Conservation (phyloP, 2,113 vertebrate species). For the Callochromis pleurospilus region DNA sequence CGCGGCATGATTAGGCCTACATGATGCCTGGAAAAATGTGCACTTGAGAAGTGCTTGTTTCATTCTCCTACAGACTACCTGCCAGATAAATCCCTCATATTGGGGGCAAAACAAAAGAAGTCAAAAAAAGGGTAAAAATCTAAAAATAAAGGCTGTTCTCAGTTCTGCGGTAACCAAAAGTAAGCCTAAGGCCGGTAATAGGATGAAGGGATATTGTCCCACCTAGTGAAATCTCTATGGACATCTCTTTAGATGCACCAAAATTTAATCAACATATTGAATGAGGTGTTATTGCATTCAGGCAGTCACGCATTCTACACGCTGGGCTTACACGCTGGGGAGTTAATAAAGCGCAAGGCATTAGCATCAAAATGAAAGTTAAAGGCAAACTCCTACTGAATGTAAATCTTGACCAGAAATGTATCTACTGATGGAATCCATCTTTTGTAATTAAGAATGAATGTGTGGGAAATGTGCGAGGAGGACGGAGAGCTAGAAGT, state of each 20-base stretch:
- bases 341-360: slow-evolving; percentile 34
- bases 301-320: slow-evolving; percentile 10
- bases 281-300: slow-evolving; percentile 48
- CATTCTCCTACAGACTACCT: not conserved
- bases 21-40: not conserved
- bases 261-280: slow-evolving; percentile 55
- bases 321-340: slow-evolving; percentile 26
- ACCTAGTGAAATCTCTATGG: slow-evolving; percentile 18
- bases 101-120: not conserved
- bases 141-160: not conserved
- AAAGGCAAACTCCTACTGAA: slow-evolving; percentile 42
- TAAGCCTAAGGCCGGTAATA: slow-evolving; percentile 6
- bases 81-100: not conserved
- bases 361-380: slow-evolving; percentile 57
- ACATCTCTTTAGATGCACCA: slow-evolving; percentile 25
- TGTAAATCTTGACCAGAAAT: slow-evolving; percentile 47
- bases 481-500: slow-evolving; percentile 29
- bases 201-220: slow-evolving; percentile 9
- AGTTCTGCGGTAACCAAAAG: not conserved
- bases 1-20: slow-evolving; percentile 24
- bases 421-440: slow-evolving; percentile 41
- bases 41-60: slow-evolving; percentile 10
- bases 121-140: not conserved
- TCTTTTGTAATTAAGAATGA: slow-evolving; percentile 66
- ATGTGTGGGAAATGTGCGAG: slow-evolving; percentile 28